A percentile compares a stretch with the other conserved stretches of the same genome.
These are phyloP conservation scores for Lamprologus tigripictilis DNA, from an alignment of 2,113 vertebrate genomes.

Conservation along the genomic window DNA sequence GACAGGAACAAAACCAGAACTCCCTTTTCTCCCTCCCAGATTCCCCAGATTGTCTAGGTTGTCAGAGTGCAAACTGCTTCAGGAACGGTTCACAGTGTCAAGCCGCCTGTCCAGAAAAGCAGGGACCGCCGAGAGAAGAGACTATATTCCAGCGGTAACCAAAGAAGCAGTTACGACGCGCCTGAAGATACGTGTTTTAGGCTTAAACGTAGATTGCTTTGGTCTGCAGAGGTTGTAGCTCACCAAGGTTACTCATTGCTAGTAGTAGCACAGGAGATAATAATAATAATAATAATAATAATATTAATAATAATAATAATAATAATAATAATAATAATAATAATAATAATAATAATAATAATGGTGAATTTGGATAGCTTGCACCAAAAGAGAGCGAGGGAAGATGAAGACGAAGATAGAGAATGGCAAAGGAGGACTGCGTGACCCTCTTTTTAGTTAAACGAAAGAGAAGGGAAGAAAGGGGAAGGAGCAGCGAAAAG, in stretches of 20 bases:
- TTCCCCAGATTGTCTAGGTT: background rate
- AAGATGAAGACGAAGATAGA: background rate
- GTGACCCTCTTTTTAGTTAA: background rate
- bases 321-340: background rate
- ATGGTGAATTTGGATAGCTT: background rate
- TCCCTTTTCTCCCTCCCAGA: background rate
- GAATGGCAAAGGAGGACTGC: background rate
- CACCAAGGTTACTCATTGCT: background rate
- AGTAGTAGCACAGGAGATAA: background rate
- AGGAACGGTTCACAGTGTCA: conserved; percentile 47
- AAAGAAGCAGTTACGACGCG: background rate
- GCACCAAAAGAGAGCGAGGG: background rate
- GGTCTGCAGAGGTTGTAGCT: background rate
- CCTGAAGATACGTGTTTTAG: background rate
- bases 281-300: background rate
- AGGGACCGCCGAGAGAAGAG: background rate
- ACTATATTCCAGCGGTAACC: background rate
- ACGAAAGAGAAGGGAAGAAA: background rate
- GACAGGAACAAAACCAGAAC: conserved; percentile 41
- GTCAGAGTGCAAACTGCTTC: conserved; percentile 39
- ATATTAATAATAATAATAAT: background rate
- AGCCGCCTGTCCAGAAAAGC: background rate
- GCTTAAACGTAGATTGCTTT: background rate
- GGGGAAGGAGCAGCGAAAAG: background rate
- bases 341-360: background rate